Evolutionary conservation across 23 tunicate species (phyloP), one percentile per base, ranked within the genome.

Genomic region (Ascidia mentula): DNA sequence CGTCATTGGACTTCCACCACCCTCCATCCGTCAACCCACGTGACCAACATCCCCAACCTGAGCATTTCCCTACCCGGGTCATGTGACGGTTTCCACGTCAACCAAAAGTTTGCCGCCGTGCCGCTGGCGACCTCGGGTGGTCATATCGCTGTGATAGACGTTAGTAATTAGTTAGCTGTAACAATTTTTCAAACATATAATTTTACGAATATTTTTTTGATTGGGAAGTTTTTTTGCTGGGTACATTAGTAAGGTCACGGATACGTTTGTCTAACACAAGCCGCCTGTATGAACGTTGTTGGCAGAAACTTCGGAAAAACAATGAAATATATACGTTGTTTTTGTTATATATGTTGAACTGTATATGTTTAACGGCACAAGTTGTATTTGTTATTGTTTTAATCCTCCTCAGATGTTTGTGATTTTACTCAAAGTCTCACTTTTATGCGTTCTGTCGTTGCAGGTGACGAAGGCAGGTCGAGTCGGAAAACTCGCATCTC

Each of bases 71-170:
- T 85, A 32, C 77, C 83, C 0, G 69, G 82, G 24, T 80, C 88
- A 3, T 73, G 84, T 40, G 90, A 93, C 71, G 77, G 81, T 53
- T 80, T 93, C 77, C 77, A 70, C 34, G 71, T 60, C 76, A 93
- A 80, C 89, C 24, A 37, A 22, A 34, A 45, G 18, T 80, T 34
- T 46, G 98, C 87, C 37, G 98, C 98, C 39, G 40, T 93, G 1
- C 92, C 98, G 32, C 69, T 93, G 78, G 39, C 84, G 86, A 84
- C 88, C 35, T 81, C 88, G 65, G 89, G 91, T 34, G 97, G 97
- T 17, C 85, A 74, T 36, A 69, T 92, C 31, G 97, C 79, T 6
- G 69, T 92, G 32, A 78, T 86, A 7, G 87, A 91, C 31, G 97
- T 91, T 31, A 78, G 65, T 53, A 9, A 9, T 3, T n/a, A n/a